phyloP scores from a whole-genome alignment of 2,113 vertebrate genomes.

The Coptodon bakossiorum region DNA sequence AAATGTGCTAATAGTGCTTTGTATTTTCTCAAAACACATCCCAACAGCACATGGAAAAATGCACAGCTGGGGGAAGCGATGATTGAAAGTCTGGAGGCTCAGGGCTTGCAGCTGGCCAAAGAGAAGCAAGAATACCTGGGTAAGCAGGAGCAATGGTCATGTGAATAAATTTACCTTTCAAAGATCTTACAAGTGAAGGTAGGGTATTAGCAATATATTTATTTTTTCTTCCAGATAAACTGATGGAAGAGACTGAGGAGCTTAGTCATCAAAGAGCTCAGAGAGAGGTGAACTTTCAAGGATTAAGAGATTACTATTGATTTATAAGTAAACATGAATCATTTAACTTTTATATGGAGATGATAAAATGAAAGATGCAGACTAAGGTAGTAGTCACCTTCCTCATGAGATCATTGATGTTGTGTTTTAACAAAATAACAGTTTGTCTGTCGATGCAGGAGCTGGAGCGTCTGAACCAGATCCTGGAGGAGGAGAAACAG shows the following conservation, averaged over 20 bases:
- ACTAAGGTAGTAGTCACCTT: background rate
- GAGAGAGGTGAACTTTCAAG: constrained; percentile 77
- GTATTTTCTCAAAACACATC: background rate
- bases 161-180: background rate
- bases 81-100: constrained; percentile 95
- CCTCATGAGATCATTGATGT: background rate
- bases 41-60: constrained; percentile 90
- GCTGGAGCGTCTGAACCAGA: constrained; percentile 87
- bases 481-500: constrained; percentile 91
- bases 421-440: too few species aligned
- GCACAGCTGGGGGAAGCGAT: constrained; percentile 95
- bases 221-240: constrained; percentile 80
- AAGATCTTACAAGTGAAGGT: background rate
- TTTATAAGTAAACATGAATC: background rate
- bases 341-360: background rate
- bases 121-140: constrained; percentile 97
- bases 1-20: background rate
- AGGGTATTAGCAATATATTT: background rate
- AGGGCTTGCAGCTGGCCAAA: constrained; percentile 94
- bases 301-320: background rate
- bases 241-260: constrained; percentile 97
- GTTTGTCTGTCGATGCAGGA: constrained; percentile 76
- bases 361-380: background rate
- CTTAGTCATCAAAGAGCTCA: constrained; percentile 89
- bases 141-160: constrained; percentile 36